These are phyloP conservation scores for Lanius ludovicianus DNA, from an alignment of 2,113 vertebrate genomes.

Conservation along the genomic window DNA sequence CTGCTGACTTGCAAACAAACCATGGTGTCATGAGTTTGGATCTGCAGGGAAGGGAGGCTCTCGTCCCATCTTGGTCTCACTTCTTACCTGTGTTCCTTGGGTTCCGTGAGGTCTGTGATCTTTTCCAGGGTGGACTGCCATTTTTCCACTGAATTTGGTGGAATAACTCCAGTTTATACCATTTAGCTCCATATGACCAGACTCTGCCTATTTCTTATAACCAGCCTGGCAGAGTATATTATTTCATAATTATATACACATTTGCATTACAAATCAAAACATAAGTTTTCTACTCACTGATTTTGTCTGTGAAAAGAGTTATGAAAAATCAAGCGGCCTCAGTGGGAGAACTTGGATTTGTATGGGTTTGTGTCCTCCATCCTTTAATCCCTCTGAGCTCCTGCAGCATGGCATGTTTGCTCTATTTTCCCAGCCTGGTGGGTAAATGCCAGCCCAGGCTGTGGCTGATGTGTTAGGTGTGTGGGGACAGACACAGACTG, in stretches of 20 bases:
- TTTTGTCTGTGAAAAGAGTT: neutral
- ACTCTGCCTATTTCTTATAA: neutral
- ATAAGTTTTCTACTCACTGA: neutral
- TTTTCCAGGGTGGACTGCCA: neutral
- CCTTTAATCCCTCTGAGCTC: neutral
- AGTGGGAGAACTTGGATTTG: neutral
- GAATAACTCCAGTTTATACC: neutral
- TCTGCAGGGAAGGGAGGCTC: neutral
- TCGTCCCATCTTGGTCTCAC: neutral
- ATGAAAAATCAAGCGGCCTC: neutral
- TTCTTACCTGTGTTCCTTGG: neutral
- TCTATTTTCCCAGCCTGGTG: neutral
- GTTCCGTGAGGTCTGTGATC: neutral
- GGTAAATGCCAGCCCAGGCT: neutral
- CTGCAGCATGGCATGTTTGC: neutral
- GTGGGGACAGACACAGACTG: neutral
- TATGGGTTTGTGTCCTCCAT: neutral
- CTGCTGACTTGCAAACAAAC: neutral
- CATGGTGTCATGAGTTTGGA: rapidly evolving
- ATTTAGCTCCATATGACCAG: neutral
- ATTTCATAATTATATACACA: neutral
- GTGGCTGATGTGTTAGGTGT: neutral
- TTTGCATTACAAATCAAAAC: neutral
- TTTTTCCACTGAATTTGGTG: neutral
- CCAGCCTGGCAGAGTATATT: neutral